Evolutionary conservation across 2,797 vertebrate genomes (phyloP).

Genomic region (Cynodonichthys magdalenae): DNA sequence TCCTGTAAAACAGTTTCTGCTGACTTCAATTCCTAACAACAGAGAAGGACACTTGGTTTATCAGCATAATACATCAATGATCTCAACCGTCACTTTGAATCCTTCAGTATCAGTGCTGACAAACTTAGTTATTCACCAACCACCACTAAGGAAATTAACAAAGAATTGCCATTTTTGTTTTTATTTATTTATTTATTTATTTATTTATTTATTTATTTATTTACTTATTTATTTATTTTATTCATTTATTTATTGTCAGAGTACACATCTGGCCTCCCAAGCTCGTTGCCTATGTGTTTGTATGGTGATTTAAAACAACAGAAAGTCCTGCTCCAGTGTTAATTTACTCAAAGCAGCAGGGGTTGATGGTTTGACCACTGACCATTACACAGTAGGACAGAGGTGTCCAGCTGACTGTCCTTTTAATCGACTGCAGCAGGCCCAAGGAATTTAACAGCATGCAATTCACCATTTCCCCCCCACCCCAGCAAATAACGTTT

Average conservation of each 20-base stretch:
- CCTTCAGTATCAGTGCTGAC: conserved; percentile 21
- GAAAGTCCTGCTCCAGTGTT: conserved; percentile 78
- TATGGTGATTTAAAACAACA: conserved; percentile 78
- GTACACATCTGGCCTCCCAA: conserved; percentile 64
- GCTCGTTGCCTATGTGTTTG: conserved; percentile 67
- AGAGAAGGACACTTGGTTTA: too few species aligned
- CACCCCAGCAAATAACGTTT: conserved; percentile 80
- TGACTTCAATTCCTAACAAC: too few species aligned
- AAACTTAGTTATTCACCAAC: conserved; percentile 40
- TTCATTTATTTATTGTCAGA: conserved; percentile 16
- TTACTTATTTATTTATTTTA: too few species aligned
- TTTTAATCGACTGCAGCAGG: conserved; percentile 88
- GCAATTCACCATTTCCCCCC: conserved; percentile 67
- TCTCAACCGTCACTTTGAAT: conserved; percentile 57
- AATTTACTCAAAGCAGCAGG: conserved; percentile 85
- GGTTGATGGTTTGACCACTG: conserved; percentile 81
- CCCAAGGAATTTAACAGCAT: conserved; percentile 87
- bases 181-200: too few species aligned
- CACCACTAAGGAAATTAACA: conserved; percentile 39
- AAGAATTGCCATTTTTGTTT: conserved; percentile 24
- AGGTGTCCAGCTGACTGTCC: conserved; percentile 86
- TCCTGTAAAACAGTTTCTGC: too few species aligned
- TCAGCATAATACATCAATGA: not conserved
- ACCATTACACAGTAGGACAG: conserved; percentile 87
- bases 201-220: too few species aligned